Conservation (phyloP, 2,888 invertebrate genomes). For the Venusia cambrica region DNA sequence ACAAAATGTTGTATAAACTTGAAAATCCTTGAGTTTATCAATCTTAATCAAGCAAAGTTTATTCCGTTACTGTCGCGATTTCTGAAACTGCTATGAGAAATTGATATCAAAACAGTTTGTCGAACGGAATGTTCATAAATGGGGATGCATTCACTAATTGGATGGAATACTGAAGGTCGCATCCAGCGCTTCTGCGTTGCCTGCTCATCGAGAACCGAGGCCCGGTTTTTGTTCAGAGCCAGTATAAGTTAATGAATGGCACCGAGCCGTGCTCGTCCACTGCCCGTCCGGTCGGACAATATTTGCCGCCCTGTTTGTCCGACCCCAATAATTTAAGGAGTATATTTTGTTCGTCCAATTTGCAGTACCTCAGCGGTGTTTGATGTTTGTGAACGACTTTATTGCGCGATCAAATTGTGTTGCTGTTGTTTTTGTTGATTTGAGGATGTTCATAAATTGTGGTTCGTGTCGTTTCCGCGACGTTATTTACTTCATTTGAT, state of each 20-base stretch:
- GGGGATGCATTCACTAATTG: slow-evolving; percentile 5
- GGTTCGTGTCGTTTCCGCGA: slow-evolving; percentile 6
- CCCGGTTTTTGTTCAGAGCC: slow-evolving; percentile 43
- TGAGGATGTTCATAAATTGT: slow-evolving; percentile 17
- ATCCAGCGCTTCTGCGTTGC: slow-evolving; percentile 5
- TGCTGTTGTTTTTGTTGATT: slow-evolving; percentile 36
- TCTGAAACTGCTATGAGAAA: too few relatives aligned
- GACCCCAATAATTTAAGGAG: slow-evolving; percentile 62
- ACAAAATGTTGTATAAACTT: too few relatives aligned
- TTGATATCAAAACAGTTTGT: too few relatives aligned
- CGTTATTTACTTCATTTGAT: too few relatives aligned
- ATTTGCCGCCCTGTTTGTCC: slow-evolving; percentile 50
- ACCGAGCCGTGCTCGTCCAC: slow-evolving; percentile 22
- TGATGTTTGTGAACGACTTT: slow-evolving; percentile 38
- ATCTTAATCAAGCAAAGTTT: too few relatives aligned
- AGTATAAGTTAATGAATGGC: slow-evolving; percentile 56
- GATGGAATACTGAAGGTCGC: slow-evolving; percentile 3
- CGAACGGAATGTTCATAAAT: too few relatives aligned
- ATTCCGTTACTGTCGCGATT: too few relatives aligned
- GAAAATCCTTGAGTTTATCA: too few relatives aligned
- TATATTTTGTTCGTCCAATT: slow-evolving; percentile 53
- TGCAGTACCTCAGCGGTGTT: slow-evolving; percentile 41
- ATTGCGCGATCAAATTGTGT: slow-evolving; percentile 44
- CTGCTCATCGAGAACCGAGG: slow-evolving; percentile 40
- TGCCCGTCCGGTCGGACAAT: slow-evolving; percentile 43